These are phyloP conservation scores for Cantharis rufa DNA, from an alignment of 2,888 invertebrate species.

Conservation along the genomic window DNA sequence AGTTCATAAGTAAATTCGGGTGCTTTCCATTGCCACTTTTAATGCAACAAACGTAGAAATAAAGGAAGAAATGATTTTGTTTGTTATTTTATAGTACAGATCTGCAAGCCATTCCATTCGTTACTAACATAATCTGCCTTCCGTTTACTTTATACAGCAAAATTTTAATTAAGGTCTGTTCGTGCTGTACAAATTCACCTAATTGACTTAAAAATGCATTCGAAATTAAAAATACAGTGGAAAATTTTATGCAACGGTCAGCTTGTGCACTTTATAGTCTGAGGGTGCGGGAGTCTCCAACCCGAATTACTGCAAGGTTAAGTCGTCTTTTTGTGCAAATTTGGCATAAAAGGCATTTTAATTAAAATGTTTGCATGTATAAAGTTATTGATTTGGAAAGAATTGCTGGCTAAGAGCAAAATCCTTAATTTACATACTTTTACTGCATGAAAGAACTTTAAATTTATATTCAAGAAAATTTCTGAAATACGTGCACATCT, in stretches of 20 bases:
- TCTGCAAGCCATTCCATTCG: not conserved
- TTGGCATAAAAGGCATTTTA: not conserved
- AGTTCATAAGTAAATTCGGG: not conserved
- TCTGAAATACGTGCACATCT: not conserved
- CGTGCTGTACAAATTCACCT: not conserved
- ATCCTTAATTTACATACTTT: not conserved
- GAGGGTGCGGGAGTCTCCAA: not conserved
- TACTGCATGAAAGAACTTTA: not conserved
- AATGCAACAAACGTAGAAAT: not conserved
- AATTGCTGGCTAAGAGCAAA: not conserved
- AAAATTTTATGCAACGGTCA: not conserved
- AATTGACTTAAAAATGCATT: not conserved
- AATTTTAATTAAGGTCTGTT: not conserved
- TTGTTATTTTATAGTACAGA: not conserved
- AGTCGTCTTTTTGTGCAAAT: not conserved
- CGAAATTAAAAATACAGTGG: not conserved
- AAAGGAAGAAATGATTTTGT: not conserved
- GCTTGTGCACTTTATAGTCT: not conserved
- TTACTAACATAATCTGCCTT: not conserved
- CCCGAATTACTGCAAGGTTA: not conserved
- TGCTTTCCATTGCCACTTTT: not conserved
- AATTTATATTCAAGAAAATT: not conserved
- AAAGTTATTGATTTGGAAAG: not conserved
- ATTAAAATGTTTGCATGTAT: not conserved
- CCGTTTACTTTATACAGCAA: not conserved